Base-by-base conservation (phyloP, 2,113 vertebrate genomes). In the Oncorhynchus tshawytscha region DNA sequence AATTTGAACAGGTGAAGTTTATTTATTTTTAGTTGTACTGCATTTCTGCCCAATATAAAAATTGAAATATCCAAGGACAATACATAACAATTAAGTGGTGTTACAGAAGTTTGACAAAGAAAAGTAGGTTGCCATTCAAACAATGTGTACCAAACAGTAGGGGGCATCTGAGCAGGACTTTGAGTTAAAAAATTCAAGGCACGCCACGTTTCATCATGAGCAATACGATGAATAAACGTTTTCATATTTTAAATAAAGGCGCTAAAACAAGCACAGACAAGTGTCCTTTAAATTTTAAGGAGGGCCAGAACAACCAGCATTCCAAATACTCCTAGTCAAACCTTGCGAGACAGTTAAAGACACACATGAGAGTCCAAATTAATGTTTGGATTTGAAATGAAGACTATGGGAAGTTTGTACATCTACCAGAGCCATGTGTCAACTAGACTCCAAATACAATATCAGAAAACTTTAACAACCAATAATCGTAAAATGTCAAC, bases 261-360 rank as follows among this genome's bases (percentile, higher is more conserved):
- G 81, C 85, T 86, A 87, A 78, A 11, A 68, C 67, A 34, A n/a
- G 81, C 79, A 78, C 78, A 85, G 81, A 31, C 72, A 73, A 82
- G 27, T 25, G 49, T 72, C 20, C 48, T 62, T 22, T 62, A 39
- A 48, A 71, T 27, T 34, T 65, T 48, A 74, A 80, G 82, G 81
- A 84, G 86, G 85, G 88, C 84, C 81, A 86, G 87, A 91, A 92
- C 78, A 88, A 82, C 92, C 91, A 92, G 91, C 90, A 94, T 92
- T 90, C 88, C 84, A 81, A 34, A 73, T 86, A 89, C 86, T 89
- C 87, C 87, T 85, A 76, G 76, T 76, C 71, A 83, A 82, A 75
- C 76, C 62, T 79, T n/a, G 2, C 9, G 54, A 67, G 66, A n/a
- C 66, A 67, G 16, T 51, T 29, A n/a, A 68, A 34, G 25, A 59